Base-by-base conservation (phyloP, 2,888 invertebrate species). In the Drosophila macrothrix region DNA sequence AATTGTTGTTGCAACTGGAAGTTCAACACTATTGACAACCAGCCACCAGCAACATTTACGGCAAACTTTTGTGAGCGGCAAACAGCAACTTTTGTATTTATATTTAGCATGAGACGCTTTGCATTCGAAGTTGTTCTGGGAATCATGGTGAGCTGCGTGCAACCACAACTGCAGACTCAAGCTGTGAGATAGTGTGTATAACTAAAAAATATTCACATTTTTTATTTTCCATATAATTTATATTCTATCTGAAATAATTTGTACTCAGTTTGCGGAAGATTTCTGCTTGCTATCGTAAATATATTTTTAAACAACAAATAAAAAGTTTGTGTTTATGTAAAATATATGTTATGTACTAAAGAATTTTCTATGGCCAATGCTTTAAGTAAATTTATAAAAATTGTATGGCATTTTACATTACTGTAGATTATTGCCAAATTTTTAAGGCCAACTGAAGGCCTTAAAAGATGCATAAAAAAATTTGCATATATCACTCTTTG, bases 21-120 rank as follows among this genome's bases (percentile, higher is more conserved):
- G 80, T 80, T 69, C 76, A 69, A 80, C 63, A 62, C 66, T 82
- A 78, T 80, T 56, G 80, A 70, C 62, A 60, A 56, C 9, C 56
- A 39, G 79, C 50, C 22, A 9, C 31, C 9, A 31, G 60, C 81
- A 78, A 79, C 75, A 82, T 64, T 82, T 78, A 62, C 55, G 29
- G 62, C 67, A 58, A 59, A 53, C 28, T 66, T 87, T 78, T 69
- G 88, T 88, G 84, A 84, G 75, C 65, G 87, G 89, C 65, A 64
- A 68, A 64, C 39, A 35, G 41, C 52, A 59, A n/a, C 66, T 74
- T n/a, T 37, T 31, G 41, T 25, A 55, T 59, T 22, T 29, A 19
- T 37, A 35, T 16, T 46, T 46, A 35, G 31, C 31, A n/a, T 33
- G 37, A 19, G 28, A 43, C 19, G 54, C 28, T 66, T 66, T 70